phyloP scores from a whole-genome alignment of 2,888 invertebrate genomes.

The Scrobipalpa costella region DNA sequence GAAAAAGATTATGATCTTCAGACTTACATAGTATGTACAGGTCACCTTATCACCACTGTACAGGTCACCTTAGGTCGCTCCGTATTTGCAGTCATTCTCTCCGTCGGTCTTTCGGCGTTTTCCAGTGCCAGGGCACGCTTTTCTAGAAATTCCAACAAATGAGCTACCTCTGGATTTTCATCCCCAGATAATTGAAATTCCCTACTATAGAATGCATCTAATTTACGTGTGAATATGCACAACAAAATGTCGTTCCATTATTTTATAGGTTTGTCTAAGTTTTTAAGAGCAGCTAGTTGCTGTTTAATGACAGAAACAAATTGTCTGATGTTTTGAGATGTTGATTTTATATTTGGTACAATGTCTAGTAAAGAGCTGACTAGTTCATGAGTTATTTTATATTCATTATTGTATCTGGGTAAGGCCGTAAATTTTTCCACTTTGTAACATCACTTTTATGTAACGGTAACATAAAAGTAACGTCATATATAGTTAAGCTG shows the following conservation, averaged over 20 bases:
- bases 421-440: no score
- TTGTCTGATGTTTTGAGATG: conserved; percentile 10
- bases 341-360: background rate
- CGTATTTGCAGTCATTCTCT: background rate
- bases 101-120: background rate
- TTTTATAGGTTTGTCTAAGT: background rate
- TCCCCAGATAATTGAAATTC: background rate
- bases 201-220: conserved; percentile 17
- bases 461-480: no score
- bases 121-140: conserved; percentile 9
- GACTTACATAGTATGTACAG: conserved; percentile 29
- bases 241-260: conserved; percentile 17
- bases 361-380: no score
- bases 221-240: conserved; percentile 14
- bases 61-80: no score
- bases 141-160: background rate
- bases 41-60: no score
- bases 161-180: background rate
- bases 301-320: conserved; percentile 19
- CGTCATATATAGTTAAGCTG: no score
- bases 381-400: no score
- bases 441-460: no score
- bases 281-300: conserved; percentile 18
- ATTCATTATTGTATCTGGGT: no score
- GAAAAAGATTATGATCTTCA: conserved; percentile 29